These are phyloP conservation scores for Perithous albicinctus DNA, from an alignment of 2,888 invertebrate genomes.

Conservation along the genomic window DNA sequence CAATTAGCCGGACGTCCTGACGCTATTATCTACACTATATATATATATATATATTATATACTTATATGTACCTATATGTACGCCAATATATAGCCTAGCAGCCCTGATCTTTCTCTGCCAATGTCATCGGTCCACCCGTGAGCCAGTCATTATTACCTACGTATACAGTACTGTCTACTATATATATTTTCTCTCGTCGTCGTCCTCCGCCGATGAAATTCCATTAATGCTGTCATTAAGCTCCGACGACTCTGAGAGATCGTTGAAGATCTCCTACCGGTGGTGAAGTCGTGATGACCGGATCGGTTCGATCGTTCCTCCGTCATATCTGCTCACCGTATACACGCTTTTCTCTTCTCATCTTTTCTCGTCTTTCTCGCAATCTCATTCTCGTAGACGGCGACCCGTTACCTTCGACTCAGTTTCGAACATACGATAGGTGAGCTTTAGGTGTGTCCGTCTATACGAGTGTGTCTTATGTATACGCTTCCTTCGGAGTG, in stretches of 20 bases:
- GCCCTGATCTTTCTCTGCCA: slow-evolving; percentile 51
- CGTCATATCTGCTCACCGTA: slow-evolving; percentile 57
- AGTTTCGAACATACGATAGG: slow-evolving; percentile 1
- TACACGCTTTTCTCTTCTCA: slow-evolving; percentile 15
- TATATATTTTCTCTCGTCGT: slow-evolving; percentile 1
- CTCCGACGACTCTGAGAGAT: slow-evolving; percentile 14
- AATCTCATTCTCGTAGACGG: slow-evolving; percentile 63
- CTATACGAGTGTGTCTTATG: slow-evolving; percentile 12
- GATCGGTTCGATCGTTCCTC: slow-evolving; percentile 26
- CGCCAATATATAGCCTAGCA: not conserved
- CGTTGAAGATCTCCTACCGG: slow-evolving; percentile 49
- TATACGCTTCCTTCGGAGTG: no score
- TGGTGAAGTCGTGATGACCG: slow-evolving; percentile 56
- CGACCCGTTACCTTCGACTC: slow-evolving; percentile 63
- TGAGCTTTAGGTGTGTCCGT: slow-evolving; percentile 1
- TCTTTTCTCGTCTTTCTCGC: slow-evolving; percentile 60
- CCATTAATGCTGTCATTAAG: slow-evolving; percentile 69
- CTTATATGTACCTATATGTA: not conserved
- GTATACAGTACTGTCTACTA: slow-evolving; percentile 3
- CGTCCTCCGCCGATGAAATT: slow-evolving; percentile 56
- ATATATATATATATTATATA: slow-evolving; percentile 9
- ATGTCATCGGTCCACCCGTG: slow-evolving; percentile 55
- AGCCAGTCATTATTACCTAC: slow-evolving; percentile 51
- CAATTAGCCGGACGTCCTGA: slow-evolving; percentile 62
- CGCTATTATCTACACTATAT: not conserved